A percentile compares a stretch with the other conserved stretches of the same genome.
Evolutionary conservation across 2,888 invertebrate genomes (phyloP).

Genomic region (Sepioteuthis lessoniana): DNA sequence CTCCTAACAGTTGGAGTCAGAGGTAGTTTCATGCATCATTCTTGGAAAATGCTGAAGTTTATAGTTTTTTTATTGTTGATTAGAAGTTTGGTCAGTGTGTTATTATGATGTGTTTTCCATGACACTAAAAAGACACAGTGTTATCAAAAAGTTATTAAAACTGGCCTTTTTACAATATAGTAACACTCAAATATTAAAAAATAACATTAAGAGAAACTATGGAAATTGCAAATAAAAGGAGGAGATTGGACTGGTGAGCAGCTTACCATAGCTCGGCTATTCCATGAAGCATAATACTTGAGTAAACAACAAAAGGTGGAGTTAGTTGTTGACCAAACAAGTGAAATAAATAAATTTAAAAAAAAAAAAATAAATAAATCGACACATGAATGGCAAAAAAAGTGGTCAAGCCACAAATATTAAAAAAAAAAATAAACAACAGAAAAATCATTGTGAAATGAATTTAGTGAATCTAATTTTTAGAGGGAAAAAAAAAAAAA

Average conservation of each 20-base stretch:
- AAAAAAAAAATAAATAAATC: neutral
- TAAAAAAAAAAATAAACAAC: neutral
- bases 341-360: neutral
- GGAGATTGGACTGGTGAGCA: neutral
- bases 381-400: neutral
- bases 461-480: neutral
- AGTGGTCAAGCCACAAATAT: neutral
- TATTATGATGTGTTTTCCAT: conserved; percentile 52
- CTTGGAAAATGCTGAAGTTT: neutral
- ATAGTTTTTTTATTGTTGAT: neutral
- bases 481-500: neutral
- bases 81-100: neutral
- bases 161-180: neutral
- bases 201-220: conserved; percentile 43
- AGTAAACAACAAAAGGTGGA: conserved; percentile 44
- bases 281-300: conserved; percentile 56
- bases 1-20: too few species aligned
- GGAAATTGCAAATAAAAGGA: conserved; percentile 35
- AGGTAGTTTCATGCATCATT: neutral
- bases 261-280: conserved; percentile 56
- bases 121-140: conserved; percentile 58
- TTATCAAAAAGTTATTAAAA: neutral
- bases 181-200: conserved; percentile 43
- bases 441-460: neutral
- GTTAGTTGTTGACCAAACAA: conserved; percentile 23